A percentile compares a stretch with the other conserved stretches of the same genome.
phyloP scores from a whole-genome alignment of 64 coral and sea anemone species.

The Orbicella faveolata region DNA sequence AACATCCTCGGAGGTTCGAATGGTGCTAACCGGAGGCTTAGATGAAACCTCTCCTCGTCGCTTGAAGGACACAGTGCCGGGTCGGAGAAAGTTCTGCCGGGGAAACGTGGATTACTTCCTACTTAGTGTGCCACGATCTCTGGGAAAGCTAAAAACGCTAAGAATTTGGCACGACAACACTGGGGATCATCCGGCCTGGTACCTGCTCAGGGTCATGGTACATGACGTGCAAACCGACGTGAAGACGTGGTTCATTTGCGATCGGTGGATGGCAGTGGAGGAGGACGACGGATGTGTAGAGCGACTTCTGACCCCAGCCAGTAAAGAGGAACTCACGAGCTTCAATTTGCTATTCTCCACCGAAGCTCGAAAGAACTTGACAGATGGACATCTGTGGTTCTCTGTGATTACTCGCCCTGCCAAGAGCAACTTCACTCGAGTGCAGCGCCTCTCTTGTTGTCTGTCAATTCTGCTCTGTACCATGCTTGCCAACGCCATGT shows the following conservation, averaged over 20 bases:
- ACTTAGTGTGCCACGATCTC: constrained; percentile 69
- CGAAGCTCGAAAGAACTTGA: constrained; percentile 84
- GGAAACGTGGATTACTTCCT: constrained; percentile 90
- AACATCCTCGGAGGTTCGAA: constrained; percentile 77
- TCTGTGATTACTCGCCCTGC: constrained; percentile 85
- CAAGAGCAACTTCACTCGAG: constrained; percentile 92
- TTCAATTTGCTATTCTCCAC: constrained; percentile 93
- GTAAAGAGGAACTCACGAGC: constrained; percentile 86
- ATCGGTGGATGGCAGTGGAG: constrained; percentile 95
- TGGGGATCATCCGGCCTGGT: constrained; percentile 72
- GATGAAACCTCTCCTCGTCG: constrained; percentile 82
- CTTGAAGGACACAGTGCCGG: constrained; percentile 72
- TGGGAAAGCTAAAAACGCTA: constrained; percentile 76
- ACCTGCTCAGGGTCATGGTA: constrained; percentile 69
- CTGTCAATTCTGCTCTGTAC: constrained; percentile 82
- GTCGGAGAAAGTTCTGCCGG: constrained; percentile 75
- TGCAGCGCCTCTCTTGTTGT: constrained; percentile 92
- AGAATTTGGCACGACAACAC: constrained; percentile 84
- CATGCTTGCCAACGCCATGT: constrained; percentile 95
- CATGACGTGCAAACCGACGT: constrained; percentile 82
- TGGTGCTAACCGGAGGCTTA: constrained; percentile 72
- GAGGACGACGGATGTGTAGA: constrained; percentile 93
- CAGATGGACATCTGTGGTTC: constrained; percentile 93
- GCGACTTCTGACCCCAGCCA: constrained; percentile 64
- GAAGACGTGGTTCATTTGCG: constrained; percentile 92